A percentile compares a stretch with the other conserved stretches of the same genome.
phyloP scores from a whole-genome alignment of 2,888 invertebrate genomes.

The Diarsia rubi region DNA sequence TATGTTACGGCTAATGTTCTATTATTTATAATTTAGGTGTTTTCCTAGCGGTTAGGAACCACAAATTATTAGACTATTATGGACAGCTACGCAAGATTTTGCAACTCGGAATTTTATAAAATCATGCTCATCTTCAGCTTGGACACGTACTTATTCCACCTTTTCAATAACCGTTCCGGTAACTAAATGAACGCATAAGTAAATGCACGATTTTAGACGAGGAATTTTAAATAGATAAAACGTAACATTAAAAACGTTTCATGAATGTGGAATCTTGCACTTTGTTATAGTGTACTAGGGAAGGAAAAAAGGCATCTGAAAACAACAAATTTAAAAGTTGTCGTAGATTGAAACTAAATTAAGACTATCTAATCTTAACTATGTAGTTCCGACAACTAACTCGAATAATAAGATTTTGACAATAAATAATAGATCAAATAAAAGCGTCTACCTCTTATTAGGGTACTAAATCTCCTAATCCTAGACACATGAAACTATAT shows the following conservation, averaged over 20 bases:
- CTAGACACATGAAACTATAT: not conserved
- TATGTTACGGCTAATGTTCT: conserved; percentile 42
- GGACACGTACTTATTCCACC: not conserved
- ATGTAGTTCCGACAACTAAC: too few relatives aligned
- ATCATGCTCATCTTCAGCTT: not conserved
- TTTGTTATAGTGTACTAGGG: conserved; percentile 29
- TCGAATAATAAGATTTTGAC: not conserved
- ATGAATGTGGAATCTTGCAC: conserved; percentile 35
- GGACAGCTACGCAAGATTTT: not conserved
- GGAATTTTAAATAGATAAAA: not conserved
- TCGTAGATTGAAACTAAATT: not conserved
- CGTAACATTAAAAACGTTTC: conserved; percentile 42
- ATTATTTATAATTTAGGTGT: conserved; percentile 39
- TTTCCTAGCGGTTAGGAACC: not conserved
- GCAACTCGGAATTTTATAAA: not conserved
- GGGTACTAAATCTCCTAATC: not conserved
- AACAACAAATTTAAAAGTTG: not conserved
- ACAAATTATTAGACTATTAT: not conserved
- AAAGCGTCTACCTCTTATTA: not conserved
- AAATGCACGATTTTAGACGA: not conserved
- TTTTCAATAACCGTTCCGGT: not conserved
- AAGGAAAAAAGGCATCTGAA: not conserved
- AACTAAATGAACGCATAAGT: not conserved
- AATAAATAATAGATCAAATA: not conserved
- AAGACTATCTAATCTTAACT: not conserved